Base-by-base conservation (phyloP, 1,140 invertebrate genomes). In the Gerris buenoi region DNA sequence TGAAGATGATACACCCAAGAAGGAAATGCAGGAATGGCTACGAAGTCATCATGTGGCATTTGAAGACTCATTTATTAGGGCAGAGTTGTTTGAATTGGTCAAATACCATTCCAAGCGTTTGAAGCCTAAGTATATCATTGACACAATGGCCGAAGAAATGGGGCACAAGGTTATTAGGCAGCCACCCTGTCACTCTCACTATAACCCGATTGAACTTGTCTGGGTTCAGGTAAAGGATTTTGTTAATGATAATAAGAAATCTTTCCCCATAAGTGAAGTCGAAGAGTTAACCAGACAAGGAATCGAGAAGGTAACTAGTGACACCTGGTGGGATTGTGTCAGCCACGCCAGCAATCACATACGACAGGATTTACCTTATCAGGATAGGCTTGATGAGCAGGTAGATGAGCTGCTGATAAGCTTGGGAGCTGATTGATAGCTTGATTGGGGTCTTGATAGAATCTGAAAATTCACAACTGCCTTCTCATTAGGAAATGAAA, bases 191-290 rank as follows among this genome's bases (percentile, higher is more conserved):
- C 70, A 74, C 64, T 71, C 70, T 63, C 66, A 73, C 27, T 65
- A 72, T 18, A 73, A 74, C 63, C 68, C 71, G 0, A 74, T 74
- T 26, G 73, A 74, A 65, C 25, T 72, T 10, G 67, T 71, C 18
- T 73, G 72, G 71, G 64, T 61, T n/a, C 59, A 72, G 27, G 68
- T 72, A 10, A 77, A 78, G 59, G 14, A 63, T 18, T 26, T 63
- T 58, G 63, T 70, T 2, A 28, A 59, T 63, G 33, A 46, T 18
- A 46, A 18, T 10, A 74, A 75, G 64, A 69, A 63, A 27, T 69
- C 68, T 0, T 73, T 70, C 25, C 69, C 70, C 28, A 46, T 73
- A 64, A 22, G 65, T 27, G 64, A 72, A 25, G 60, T 69, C 15
- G 26, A 57, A 26, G 27, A 28, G 25, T 22, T 70, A 61, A 63